phyloP scores from a whole-genome alignment of 2,113 vertebrate genomes.

The Paracanthobrama guichenoti region DNA sequence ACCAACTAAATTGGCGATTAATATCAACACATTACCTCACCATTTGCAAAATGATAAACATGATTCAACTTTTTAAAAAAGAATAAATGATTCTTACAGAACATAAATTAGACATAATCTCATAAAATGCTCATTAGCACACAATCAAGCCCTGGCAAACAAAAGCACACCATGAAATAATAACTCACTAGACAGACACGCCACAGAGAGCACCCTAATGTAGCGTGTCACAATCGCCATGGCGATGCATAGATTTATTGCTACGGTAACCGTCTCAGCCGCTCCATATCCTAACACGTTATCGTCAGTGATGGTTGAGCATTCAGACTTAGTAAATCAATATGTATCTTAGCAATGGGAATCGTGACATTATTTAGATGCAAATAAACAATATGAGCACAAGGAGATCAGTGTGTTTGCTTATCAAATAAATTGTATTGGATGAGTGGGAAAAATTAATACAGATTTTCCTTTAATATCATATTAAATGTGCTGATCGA shows the following conservation, averaged over 20 bases:
- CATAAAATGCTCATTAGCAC: constrained; percentile 2
- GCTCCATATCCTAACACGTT: constrained; percentile 39
- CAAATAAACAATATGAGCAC: background rate
- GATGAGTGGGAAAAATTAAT: constrained; percentile 11
- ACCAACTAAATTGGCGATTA: background rate
- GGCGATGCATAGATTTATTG: constrained; percentile 21
- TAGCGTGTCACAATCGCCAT: constrained; percentile 46
- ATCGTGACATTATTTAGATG: constrained; percentile 24
- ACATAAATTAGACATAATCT: background rate
- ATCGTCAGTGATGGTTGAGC: constrained; percentile 16
- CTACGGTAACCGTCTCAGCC: background rate
- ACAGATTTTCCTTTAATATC: constrained; percentile 31
- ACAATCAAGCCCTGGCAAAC: constrained; percentile 30
- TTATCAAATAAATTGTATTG: constrained; percentile 29
- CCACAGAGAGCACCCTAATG: constrained; percentile 44
- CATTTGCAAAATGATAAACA: constrained; percentile 2
- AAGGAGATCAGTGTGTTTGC: constrained; percentile 22
- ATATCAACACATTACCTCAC: background rate
- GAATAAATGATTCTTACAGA: background rate
- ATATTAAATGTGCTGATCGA: constrained; percentile 42
- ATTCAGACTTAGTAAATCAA: constrained; percentile 50
- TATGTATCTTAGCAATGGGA: constrained; percentile 29
- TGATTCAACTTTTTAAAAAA: background rate
- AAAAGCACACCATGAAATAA: constrained; percentile 42
- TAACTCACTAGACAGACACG: constrained; percentile 22